These are phyloP conservation scores for Sakesphorus luctuosus DNA, from an alignment of 2,113 vertebrate genomes.

Conservation along the genomic window DNA sequence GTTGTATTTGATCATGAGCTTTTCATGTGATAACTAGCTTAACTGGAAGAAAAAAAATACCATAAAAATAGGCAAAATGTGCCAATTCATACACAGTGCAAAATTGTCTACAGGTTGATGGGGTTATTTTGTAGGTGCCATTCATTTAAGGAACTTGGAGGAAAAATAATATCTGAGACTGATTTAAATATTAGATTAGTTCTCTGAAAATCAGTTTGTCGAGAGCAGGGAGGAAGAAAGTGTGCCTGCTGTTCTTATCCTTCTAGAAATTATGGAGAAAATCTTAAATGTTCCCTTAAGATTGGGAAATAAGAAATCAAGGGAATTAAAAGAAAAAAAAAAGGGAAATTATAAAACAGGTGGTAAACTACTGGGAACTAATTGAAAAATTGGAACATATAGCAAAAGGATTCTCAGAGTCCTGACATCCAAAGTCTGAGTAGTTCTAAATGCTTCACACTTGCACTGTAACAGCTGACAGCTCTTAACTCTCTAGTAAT, in stretches of 20 bases:
- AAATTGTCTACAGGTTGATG: neutral
- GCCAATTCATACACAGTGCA: neutral
- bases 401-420: neutral
- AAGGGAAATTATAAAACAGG: neutral
- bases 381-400: neutral
- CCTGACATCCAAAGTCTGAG: neutral
- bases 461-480: neutral
- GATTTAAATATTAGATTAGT: neutral
- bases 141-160: neutral
- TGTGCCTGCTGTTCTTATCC: neutral
- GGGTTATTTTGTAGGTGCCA: rapidly evolving
- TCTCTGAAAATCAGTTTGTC: neutral
- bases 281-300: neutral
- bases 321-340: neutral
- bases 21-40: neutral
- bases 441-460: neutral
- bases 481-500: neutral
- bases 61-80: neutral
- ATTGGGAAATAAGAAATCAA: neutral
- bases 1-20: neutral
- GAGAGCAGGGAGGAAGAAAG: neutral
- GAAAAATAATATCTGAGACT: neutral
- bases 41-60: neutral
- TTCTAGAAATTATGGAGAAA: neutral
- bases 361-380: neutral